Evolutionary conservation across 2,888 invertebrate genomes (phyloP), one percentile per base, ranked within the genome.

Genomic region (Cyaniris semiargus): DNA sequence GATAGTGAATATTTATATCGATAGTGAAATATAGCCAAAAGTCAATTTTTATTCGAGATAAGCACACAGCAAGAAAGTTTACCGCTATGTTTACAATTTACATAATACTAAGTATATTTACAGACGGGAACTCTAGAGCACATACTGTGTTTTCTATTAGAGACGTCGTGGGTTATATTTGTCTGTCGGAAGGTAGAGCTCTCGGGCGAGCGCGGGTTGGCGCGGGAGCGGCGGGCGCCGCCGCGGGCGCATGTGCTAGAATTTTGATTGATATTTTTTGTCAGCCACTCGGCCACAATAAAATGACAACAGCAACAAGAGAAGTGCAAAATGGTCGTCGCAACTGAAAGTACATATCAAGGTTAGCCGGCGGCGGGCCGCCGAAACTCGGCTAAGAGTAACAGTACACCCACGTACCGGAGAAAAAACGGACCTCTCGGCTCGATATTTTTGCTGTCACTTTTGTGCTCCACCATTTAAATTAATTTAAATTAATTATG

Each of bases 211-310:
- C 60, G 8, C 79, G 93, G 92, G 88, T 89, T 23, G 13, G 13
- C 5, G 88, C 89, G 60, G 4, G 21, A 5, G 58, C 21, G 2
- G n/a, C 58, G 58, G 15, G 5, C 6, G 56, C 21, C 79, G 93
- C 92, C 91, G 86, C 91, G 85, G 93, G 92, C 92, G 87, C 89
- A 91, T 93, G 93, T 90, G 89, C 94, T 90, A 94, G 93, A 94
- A 93, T 93, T 93, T 93, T 92, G 94, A 94, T 94, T 94, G 93
- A 93, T 94, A 93, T 94, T 94, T 94, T 94, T 94, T 94, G 92
- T 93, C 86, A 86, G 90, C 85, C 90, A 90, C 90, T 91, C 90
- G 91, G 89, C 89, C 91, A 93, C 93, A 93, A 93, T 92, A 90
- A 93, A 91, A 91, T 90, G 92, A 92, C 90, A 90, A 90, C 86